A percentile compares a stretch with the other conserved stretches of the same genome.
Evolutionary conservation across 2,888 invertebrate genomes (phyloP).

Genomic region (Callinectes sapidus): DNA sequence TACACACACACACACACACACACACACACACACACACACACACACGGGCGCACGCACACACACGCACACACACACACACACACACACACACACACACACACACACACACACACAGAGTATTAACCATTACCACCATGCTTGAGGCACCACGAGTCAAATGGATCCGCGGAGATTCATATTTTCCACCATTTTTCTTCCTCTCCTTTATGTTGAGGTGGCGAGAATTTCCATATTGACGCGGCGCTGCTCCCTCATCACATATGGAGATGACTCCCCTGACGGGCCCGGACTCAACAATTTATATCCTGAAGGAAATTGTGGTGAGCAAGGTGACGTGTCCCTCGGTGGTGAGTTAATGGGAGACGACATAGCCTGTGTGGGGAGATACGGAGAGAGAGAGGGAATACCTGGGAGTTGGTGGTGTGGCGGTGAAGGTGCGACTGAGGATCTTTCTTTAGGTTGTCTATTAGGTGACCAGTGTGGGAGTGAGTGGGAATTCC

Average conservation of each 20-base stretch:
- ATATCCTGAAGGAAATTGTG: constrained; percentile 48
- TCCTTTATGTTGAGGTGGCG: constrained; percentile 41
- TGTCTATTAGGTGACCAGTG: neutral
- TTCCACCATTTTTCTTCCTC: neutral
- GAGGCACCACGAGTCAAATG: neutral
- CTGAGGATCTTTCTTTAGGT: neutral
- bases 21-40: constrained; percentile 17
- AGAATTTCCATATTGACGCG: constrained; percentile 55
- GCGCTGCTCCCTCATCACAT: constrained; percentile 50
- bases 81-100: constrained; percentile 31
- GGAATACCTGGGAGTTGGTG: neutral
- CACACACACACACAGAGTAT: neutral
- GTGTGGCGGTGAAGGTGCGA: neutral
- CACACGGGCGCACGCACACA: constrained; percentile 24
- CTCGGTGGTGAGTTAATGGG: neutral
- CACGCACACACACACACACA: constrained; percentile 20
- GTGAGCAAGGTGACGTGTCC: constrained; percentile 21
- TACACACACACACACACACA: constrained; percentile 33
- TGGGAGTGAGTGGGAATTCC: no score
- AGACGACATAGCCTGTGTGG: neutral
- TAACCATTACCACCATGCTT: neutral
- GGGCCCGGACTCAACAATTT: constrained; percentile 50
- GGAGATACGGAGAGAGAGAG: neutral
- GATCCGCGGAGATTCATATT: neutral
- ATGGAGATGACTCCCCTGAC: constrained; percentile 52